A percentile compares a stretch with the other conserved stretches of the same genome.
Conservation (phyloP, 1,140 invertebrate genomes). For the Artemia franciscana region DNA sequence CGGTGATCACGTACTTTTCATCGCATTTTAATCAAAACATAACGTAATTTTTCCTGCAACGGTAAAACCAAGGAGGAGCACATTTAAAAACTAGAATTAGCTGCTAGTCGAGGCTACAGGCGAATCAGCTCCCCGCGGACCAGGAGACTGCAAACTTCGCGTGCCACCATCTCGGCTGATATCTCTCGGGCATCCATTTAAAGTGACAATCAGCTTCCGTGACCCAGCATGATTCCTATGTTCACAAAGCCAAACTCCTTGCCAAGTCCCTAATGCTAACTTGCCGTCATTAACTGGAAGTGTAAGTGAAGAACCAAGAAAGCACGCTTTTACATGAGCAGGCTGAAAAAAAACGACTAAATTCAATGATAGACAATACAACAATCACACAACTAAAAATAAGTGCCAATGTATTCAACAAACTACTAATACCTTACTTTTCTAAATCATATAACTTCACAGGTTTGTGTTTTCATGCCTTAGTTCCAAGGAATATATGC, state of each 20-base stretch:
- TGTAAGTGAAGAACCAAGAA: constrained; percentile 78
- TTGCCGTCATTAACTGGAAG: constrained; percentile 88
- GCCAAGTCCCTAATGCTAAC: constrained; percentile 83
- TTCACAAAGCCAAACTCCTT: constrained; percentile 93
- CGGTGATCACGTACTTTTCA: too few relatives aligned
- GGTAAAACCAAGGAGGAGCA: too few relatives aligned
- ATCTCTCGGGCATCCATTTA: constrained; percentile 65
- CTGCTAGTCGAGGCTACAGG: constrained; percentile 10
- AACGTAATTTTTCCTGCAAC: too few relatives aligned
- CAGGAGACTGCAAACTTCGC: constrained; percentile 4
- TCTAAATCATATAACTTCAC: too few relatives aligned
- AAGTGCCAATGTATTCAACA: too few relatives aligned
- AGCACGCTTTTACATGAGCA: constrained; percentile 87
- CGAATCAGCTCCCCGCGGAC: constrained; percentile 8
- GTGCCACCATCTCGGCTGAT: constrained; percentile 35
- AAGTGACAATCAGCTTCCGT: constrained; percentile 65
- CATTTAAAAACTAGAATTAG: constrained; percentile 6
- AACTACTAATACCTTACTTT: too few relatives aligned
- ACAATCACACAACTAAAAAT: too few relatives aligned
- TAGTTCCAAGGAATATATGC: too few relatives aligned
- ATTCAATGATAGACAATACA: not conserved
- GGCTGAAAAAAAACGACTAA: constrained; percentile 40
- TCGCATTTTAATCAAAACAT: too few relatives aligned
- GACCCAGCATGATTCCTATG: constrained; percentile 84
- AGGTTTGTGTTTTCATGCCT: too few relatives aligned